Evolutionary conservation across 2,797 vertebrate species (phyloP).

Genomic region (Sphaeramia orbicularis): DNA sequence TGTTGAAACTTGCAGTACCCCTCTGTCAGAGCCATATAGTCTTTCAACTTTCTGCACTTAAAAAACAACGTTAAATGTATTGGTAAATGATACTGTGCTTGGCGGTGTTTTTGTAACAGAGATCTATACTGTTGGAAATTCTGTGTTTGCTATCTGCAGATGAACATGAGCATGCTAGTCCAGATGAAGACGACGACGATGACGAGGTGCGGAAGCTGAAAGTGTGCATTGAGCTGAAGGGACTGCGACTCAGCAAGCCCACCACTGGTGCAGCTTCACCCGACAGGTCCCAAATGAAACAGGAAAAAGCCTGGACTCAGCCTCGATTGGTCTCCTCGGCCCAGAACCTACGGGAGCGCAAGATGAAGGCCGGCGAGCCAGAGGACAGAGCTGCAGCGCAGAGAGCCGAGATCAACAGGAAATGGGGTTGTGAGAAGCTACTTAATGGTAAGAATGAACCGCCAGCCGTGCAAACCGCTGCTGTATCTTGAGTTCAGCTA

Average conservation of each 20-base stretch:
- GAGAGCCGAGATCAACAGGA: conserved; percentile 91
- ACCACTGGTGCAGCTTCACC: conserved; percentile 70
- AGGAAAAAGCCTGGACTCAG: conserved; percentile 70
- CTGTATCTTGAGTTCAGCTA: conserved; percentile 60
- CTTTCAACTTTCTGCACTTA: too few relatives aligned
- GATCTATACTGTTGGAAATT: not conserved
- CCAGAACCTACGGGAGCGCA: conserved; percentile 77
- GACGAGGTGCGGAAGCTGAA: conserved; percentile 97
- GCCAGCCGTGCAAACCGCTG: conserved; percentile 51
- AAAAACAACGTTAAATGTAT: too few relatives aligned
- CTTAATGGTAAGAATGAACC: conserved; percentile 80
- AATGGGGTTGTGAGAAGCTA: conserved; percentile 91
- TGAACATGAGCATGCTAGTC: conserved; percentile 75
- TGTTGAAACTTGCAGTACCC: too few relatives aligned
- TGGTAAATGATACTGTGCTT: too few relatives aligned
- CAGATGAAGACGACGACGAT: conserved; percentile 68
- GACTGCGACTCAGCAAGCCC: conserved; percentile 96
- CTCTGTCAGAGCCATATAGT: too few relatives aligned
- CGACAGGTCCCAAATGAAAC: conserved; percentile 66
- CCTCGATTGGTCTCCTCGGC: conserved; percentile 73
- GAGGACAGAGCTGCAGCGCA: conserved; percentile 89
- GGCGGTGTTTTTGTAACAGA: too few relatives aligned
- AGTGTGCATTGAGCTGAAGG: conserved; percentile 98
- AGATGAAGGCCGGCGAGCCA: conserved; percentile 86
- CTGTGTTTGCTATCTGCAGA: conserved; percentile 36